Base-by-base conservation (phyloP, 2,113 vertebrate species). In the Rhinolophus sinicus region DNA sequence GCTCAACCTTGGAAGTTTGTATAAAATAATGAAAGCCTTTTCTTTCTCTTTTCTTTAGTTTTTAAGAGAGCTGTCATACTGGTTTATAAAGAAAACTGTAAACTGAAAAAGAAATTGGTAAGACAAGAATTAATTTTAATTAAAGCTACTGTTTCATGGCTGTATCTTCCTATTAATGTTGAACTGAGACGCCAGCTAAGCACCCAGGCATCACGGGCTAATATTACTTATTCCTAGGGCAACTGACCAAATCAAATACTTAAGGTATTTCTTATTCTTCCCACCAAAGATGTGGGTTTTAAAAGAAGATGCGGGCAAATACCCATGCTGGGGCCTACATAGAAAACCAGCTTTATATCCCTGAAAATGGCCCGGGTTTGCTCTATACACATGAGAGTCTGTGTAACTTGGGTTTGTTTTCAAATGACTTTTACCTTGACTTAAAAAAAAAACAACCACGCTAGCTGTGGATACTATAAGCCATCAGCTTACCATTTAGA, bases 1-100 rank as follows among this genome's bases (percentile, higher is more conserved):
- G 22, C 44, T 81, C 77, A 78, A 44, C n/a, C n/a, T 64, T 58
- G 52, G 52, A 78, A 89, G 14, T 77, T 18, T 73, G 73, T 72
- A 77, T 54, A 14, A 77, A 95, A 13, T 75, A 97, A 96, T 86
- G 84, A 95, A 89, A 24, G 26, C 9, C 65, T 47, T 97, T 95
- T 95, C 38, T 70, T 96, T 98, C n/a, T 96, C 95, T 91, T 98
- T 95, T 96, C 96, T 95, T 94, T 69, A 99, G 99, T 99, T 97
- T 99, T 99, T 98, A 99, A 99, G 98, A 99, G 99, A 98, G 99
- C 99, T 1, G 99, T 99, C 98, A 99, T 99, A 97, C 76, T 99
- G 97, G 99, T 99, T 52, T 99, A 99, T 98, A 99, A 99, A 98
- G 99, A 99, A 97, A 99, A 99, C 97, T 99, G 98, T 98, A 99